These are phyloP conservation scores for Sebastes trivittatus DNA, from an alignment of 2,797 vertebrate genomes.

Conservation along the genomic window DNA sequence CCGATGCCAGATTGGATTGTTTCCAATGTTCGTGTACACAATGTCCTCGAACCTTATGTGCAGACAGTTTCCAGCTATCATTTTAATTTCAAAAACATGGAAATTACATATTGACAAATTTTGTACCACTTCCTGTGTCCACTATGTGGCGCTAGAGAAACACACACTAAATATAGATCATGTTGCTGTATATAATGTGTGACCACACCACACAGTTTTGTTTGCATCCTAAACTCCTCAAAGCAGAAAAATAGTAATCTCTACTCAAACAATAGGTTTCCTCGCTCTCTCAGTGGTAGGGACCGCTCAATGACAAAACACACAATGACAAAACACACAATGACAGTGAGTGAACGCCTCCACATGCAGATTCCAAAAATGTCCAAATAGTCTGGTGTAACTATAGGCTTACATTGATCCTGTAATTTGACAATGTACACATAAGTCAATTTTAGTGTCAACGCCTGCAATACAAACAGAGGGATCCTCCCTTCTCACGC, in stretches of 20 bases:
- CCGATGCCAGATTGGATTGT: constrained; percentile 18
- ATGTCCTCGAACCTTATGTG: background rate
- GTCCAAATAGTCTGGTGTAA: constrained; percentile 1
- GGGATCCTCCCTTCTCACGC: background rate
- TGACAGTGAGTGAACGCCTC: constrained; percentile 3
- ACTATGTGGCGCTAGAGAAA: background rate
- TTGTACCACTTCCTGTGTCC: background rate
- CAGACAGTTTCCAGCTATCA: background rate
- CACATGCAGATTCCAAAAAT: background rate
- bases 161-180: background rate
- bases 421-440: constrained; percentile 24
- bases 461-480: constrained; percentile 20
- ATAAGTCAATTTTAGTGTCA: constrained; percentile 9
- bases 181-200: background rate
- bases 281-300: too few species aligned
- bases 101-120: too few species aligned
- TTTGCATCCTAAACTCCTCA: background rate
- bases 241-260: background rate
- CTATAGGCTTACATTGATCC: background rate
- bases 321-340: background rate
- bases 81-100: background rate
- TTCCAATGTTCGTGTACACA: background rate
- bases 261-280: background rate
- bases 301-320: background rate
- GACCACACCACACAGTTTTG: background rate